Percentiles rank a stretch among this genome's conserved stretches.
These are phyloP conservation scores for Origma solitaria DNA, from an alignment of 2,113 vertebrate genomes.

Conservation along the genomic window DNA sequence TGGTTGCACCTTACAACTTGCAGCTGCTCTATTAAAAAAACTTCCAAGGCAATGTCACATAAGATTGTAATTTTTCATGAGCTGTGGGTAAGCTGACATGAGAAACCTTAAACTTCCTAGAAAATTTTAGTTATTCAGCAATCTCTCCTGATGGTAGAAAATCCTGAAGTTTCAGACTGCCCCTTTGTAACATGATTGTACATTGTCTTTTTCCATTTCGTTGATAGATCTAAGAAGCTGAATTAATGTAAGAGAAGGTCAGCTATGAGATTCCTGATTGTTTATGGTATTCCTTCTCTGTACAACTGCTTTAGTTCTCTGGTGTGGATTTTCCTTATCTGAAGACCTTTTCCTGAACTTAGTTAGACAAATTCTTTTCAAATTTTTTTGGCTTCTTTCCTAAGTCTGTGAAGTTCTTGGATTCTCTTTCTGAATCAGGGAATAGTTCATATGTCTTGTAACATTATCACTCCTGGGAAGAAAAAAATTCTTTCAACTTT, in stretches of 20 bases:
- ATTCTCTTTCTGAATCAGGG: conserved; percentile 16
- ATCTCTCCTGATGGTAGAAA: not conserved
- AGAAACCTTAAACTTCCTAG: not conserved
- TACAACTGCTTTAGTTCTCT: not conserved
- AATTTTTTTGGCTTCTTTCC: conserved; percentile 19
- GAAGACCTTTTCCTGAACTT: conserved; percentile 39
- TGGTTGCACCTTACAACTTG: not conserved
- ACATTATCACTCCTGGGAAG: not conserved
- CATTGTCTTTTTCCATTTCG: not conserved
- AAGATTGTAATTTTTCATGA: not conserved
- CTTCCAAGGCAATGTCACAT: not conserved
- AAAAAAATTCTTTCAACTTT: not conserved
- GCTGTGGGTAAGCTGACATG: not conserved
- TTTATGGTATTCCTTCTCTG: not conserved
- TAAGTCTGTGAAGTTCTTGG: not conserved
- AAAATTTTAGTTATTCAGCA: not conserved
- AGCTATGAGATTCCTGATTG: not conserved
- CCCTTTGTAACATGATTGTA: not conserved
- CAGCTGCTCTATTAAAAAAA: not conserved
- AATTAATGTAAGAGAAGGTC: not conserved
- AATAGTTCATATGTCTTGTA: conserved; percentile 9
- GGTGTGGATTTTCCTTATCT: conserved; percentile 30
- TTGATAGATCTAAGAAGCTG: not conserved
- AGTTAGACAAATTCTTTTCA: not conserved
- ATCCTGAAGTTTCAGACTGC: not conserved